Evolutionary conservation across 2,797 vertebrate genomes (phyloP), one percentile per base, ranked within the genome.

Genomic region (Sebastes elongatus): DNA sequence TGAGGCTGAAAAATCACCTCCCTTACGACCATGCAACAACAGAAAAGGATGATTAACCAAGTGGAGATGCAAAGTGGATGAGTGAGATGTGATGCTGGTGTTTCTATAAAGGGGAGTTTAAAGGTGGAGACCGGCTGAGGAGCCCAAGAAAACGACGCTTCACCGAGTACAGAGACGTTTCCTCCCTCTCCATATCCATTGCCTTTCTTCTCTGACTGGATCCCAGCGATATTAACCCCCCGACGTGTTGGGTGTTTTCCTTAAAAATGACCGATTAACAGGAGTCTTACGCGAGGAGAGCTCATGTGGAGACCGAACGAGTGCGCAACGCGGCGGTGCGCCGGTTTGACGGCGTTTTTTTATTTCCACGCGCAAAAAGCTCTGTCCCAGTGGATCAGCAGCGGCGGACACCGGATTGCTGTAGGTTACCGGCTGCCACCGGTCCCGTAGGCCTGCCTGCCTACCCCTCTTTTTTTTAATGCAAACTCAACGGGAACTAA

Each of bases 321-420:
- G 83, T 76, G 90, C 89, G 84, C 83, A 87, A 78, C 79, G 86
- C 83, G 83, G 78, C 73, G 57, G 82, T 65, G 89, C 84, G 91
- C 91, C 88, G 86, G 32, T 78, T 76, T 84, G n/a, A 88, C 84
- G 82, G 74, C 82, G 85, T 68, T 30, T 82, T 28, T 6, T 46
- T 20, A 42, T 46, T 46, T 60, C 68, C 80, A 28, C 69, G 46
- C 74, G 76, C 76, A 20, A 46, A 46, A 46, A 46, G 46, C 57
- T 46, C 73, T 11, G 75, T 86, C 80, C 77, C 68, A 9, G 84
- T 9, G 88, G 82, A 83, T 71, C 81, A 35, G 30, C 76, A 32
- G 30, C 76, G 69, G 71, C 59, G 86, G 74, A 56, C 77, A 28
- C 76, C n/a, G 82, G 83, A 52, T 73, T 70, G 76, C 80, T 84